A percentile compares a stretch with the other conserved stretches of the same genome.
These are phyloP conservation scores for Bubalus kerabau DNA, from an alignment of 2,113 vertebrate genomes.

Conservation along the genomic window DNA sequence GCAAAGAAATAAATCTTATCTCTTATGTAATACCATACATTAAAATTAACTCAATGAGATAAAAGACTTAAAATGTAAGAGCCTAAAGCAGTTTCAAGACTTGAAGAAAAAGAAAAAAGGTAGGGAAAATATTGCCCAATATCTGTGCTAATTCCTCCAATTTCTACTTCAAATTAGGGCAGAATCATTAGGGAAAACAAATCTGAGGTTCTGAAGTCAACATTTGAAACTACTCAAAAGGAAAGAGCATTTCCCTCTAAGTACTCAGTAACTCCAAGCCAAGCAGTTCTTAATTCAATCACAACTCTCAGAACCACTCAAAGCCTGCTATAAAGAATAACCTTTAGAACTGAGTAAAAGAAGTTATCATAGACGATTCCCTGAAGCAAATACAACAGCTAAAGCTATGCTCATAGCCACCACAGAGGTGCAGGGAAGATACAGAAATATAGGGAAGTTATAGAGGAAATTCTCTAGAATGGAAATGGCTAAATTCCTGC, in stretches of 20 bases:
- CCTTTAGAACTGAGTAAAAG: not conserved
- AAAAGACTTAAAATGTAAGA: not conserved
- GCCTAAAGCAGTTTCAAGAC: not conserved
- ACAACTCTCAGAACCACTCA: not conserved
- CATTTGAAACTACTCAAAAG: not conserved
- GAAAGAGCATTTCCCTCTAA: not conserved
- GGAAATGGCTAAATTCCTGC: not conserved
- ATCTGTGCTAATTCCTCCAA: not conserved
- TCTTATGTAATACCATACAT: not conserved
- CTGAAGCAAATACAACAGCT: not conserved
- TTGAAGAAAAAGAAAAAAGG: not conserved
- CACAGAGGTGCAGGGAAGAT: not conserved
- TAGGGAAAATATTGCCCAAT: not conserved
- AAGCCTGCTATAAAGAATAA: not conserved
- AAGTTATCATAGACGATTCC: not conserved
- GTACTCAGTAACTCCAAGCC: not conserved
- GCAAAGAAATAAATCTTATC: not conserved
- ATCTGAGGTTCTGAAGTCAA: not conserved
- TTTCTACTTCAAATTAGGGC: not conserved
- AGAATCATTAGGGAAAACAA: not conserved
- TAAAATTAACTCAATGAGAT: not conserved
- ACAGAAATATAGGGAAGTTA: not conserved
- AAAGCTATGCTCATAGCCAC: not conserved
- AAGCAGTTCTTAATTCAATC: not conserved
- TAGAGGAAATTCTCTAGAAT: not conserved